These are phyloP conservation scores for Carlito syrichta DNA, from an alignment of 2,113 vertebrate genomes.

Conservation along the genomic window DNA sequence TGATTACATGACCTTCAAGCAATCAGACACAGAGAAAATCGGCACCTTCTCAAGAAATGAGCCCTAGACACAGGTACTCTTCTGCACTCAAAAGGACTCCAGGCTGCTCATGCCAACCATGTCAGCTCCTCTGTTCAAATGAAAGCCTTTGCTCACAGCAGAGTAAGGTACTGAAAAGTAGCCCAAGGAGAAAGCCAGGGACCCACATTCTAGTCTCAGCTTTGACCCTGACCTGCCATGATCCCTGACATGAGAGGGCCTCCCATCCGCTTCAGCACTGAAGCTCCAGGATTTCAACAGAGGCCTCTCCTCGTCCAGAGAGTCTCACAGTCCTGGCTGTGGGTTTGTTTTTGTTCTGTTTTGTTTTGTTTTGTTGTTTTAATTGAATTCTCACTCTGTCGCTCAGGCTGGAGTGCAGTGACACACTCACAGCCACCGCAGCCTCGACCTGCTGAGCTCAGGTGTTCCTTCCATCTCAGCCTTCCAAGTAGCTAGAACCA, in stretches of 20 bases:
- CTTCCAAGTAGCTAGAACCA: no score
- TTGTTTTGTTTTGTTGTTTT: no score
- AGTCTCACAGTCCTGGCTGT: background rate
- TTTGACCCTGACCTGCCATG: background rate
- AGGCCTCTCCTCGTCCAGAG: background rate
- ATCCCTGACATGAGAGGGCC: background rate
- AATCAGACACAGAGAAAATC: background rate
- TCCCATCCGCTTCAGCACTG: background rate
- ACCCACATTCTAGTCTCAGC: background rate
- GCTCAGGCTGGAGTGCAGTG: no score
- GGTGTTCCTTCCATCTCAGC: no score
- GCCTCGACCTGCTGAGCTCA: no score
- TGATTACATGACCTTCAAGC: background rate
- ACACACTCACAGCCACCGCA: no score
- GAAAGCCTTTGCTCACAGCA: background rate
- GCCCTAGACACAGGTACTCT: background rate
- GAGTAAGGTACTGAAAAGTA: no score
- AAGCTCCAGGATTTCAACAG: background rate
- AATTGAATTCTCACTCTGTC: no score
- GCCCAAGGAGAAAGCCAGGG: no score
- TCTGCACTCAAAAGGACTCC: background rate
- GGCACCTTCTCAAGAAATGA: background rate
- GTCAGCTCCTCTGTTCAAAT: fast-evolving
- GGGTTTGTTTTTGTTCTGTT: no score
- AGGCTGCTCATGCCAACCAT: no score